Evolutionary conservation across 2,113 vertebrate genomes (phyloP).

Genomic region (Arenaria interpres): DNA sequence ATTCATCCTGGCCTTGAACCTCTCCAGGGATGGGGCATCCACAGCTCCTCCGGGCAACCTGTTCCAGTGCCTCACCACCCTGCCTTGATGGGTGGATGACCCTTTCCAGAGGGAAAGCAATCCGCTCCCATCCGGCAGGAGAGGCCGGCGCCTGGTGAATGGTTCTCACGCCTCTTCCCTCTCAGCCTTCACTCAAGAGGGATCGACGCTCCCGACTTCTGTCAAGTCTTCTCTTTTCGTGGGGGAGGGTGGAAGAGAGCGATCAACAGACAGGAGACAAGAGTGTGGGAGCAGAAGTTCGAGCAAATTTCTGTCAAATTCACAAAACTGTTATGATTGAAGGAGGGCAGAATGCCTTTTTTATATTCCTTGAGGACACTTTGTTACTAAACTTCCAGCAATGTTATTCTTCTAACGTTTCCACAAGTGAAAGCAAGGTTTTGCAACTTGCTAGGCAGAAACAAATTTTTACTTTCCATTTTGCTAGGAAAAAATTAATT

Average conservation of each 20-base stretch:
- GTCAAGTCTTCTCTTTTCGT: neutral
- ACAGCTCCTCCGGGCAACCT: no score
- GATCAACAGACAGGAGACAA: neutral
- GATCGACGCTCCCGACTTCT: neutral
- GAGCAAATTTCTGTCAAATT: neutral
- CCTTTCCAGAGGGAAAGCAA: no score
- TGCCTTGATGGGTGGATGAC: neutral
- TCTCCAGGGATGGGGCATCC: no score
- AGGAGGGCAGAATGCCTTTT: neutral
- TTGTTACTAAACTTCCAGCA: neutral
- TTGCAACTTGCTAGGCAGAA: neutral
- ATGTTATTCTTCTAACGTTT: neutral
- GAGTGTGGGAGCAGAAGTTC: neutral
- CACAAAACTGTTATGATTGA: neutral
- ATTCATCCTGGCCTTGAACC: no score
- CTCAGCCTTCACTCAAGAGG: neutral
- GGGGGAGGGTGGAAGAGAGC: neutral
- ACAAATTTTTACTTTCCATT: neutral
- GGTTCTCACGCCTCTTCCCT: no score
- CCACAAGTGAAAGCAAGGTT: neutral
- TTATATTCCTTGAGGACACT: neutral
- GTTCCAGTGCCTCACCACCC: no score
- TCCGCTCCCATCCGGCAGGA: fast-evolving
- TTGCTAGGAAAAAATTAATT: neutral
- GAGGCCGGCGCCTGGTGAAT: neutral